A percentile compares a stretch with the other conserved stretches of the same genome.
Evolutionary conservation across 2,113 vertebrate genomes (phyloP).

Genomic region (Neotoma lepida): DNA sequence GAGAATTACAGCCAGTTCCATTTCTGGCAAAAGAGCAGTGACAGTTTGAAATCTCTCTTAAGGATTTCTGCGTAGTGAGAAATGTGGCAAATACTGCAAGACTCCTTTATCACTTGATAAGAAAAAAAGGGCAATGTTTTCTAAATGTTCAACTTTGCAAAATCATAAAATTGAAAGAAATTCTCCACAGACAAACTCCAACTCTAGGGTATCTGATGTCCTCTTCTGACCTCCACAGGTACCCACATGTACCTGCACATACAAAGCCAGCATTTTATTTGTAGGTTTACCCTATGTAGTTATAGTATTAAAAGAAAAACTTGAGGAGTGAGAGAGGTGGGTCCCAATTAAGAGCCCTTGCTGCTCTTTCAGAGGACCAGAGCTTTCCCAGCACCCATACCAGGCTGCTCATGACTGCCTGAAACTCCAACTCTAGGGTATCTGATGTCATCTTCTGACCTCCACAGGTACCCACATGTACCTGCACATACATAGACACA

Average conservation of each 20-base stretch:
- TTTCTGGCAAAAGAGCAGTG: slow-evolving; percentile 10
- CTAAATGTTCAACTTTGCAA: slow-evolving; percentile 28
- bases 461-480: not conserved
- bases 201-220: too few relatives aligned
- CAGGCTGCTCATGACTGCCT: not conserved
- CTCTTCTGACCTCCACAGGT: too few relatives aligned
- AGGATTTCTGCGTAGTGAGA: not conserved
- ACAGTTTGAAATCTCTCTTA: not conserved
- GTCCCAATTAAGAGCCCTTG: not conserved
- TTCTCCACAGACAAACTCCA: not conserved
- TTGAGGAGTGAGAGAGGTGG: too few relatives aligned
- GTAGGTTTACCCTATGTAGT: not conserved
- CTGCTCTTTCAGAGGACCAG: not conserved
- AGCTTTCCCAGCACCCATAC: not conserved
- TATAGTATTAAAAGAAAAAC: not conserved
- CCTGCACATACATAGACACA: not conserved
- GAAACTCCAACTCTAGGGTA: not conserved
- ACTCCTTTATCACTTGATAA: slow-evolving; percentile 26
- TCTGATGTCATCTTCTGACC: not conserved
- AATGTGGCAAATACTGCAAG: not conserved
- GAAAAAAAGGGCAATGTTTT: not conserved
- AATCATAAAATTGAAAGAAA: slow-evolving; percentile 6
- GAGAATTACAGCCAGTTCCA: not conserved
- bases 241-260: too few relatives aligned
- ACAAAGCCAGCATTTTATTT: slow-evolving; percentile 1